A percentile compares a stretch with the other conserved stretches of the same genome.
These are phyloP conservation scores for Perccottus glenii DNA, from an alignment of 2,113 vertebrate species.

Conservation along the genomic window DNA sequence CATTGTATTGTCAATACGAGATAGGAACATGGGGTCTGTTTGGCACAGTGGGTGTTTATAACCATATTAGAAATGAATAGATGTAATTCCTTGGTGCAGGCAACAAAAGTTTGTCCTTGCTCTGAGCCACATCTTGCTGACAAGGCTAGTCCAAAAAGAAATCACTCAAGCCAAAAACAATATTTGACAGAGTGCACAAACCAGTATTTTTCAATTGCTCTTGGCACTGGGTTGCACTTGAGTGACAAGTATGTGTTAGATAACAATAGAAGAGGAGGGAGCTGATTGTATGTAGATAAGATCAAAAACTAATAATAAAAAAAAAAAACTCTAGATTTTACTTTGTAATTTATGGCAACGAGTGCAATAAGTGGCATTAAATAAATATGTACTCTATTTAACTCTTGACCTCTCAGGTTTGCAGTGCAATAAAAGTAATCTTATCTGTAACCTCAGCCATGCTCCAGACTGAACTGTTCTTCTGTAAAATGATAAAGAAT, in stretches of 20 bases:
- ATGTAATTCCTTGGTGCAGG: not conserved
- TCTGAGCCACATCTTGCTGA: conserved; percentile 14
- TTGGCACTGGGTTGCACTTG: not conserved
- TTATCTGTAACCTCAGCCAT: conserved; percentile 27
- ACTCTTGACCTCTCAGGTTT: not conserved
- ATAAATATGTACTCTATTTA: no score
- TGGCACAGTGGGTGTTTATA: conserved; percentile 22
- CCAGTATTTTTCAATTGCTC: not conserved
- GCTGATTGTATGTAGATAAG: not conserved
- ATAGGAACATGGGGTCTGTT: conserved; percentile 16
- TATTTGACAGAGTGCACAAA: not conserved
- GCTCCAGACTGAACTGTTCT: conserved; percentile 18
- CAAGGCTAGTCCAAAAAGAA: conserved; percentile 1
- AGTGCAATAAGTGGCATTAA: not conserved
- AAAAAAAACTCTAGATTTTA: not conserved
- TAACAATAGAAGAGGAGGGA: not conserved
- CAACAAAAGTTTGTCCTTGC: conserved; percentile 1
- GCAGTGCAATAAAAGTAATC: not conserved
- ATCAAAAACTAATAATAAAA: not conserved
- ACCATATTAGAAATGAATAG: conserved; percentile 13
- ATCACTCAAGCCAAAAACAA: not conserved
- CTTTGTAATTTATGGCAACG: not conserved
- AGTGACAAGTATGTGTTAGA: not conserved
- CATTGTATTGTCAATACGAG: not conserved
- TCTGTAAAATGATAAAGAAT: conserved; percentile 39